Evolutionary conservation across 2,113 vertebrate species (phyloP).

Genomic region (Syngnathoides biaculeatus): DNA sequence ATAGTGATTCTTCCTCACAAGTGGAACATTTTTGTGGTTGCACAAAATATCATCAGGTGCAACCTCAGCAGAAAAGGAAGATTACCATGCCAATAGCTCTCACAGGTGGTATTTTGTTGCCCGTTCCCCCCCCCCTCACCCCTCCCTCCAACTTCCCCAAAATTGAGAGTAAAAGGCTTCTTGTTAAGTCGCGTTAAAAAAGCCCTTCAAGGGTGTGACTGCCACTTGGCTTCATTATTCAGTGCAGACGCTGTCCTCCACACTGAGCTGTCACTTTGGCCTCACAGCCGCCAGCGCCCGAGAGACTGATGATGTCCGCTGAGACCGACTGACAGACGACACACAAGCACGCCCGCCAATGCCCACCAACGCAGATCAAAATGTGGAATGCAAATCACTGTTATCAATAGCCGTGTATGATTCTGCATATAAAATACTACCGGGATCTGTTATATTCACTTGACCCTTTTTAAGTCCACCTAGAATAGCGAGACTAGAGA

Average conservation of each 20-base stretch:
- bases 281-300: conserved; percentile 24
- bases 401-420: neutral
- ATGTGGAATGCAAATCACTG: neutral
- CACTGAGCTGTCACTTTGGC: conserved; percentile 42
- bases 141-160: neutral
- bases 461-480: neutral
- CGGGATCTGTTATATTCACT: neutral
- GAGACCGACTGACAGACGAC: conserved; percentile 16
- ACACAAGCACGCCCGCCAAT: neutral
- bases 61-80: conserved; percentile 32
- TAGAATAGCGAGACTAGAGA: neutral
- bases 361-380: neutral
- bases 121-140: neutral
- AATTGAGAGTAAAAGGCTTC: conserved; percentile 19
- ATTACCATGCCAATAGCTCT: conserved; percentile 37
- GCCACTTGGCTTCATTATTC: conserved; percentile 50
- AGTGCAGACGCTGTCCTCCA: conserved; percentile 36
- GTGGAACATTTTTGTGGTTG: neutral
- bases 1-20: neutral
- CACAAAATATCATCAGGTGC: neutral
- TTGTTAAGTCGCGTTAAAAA: conserved; percentile 49
- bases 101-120: conserved; percentile 25
- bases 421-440: neutral
- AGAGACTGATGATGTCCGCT: conserved; percentile 36
- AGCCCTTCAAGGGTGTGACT: conserved; percentile 44